Base-by-base conservation (phyloP, 2,113 vertebrate genomes). In the Nansenia antarctica region DNA sequence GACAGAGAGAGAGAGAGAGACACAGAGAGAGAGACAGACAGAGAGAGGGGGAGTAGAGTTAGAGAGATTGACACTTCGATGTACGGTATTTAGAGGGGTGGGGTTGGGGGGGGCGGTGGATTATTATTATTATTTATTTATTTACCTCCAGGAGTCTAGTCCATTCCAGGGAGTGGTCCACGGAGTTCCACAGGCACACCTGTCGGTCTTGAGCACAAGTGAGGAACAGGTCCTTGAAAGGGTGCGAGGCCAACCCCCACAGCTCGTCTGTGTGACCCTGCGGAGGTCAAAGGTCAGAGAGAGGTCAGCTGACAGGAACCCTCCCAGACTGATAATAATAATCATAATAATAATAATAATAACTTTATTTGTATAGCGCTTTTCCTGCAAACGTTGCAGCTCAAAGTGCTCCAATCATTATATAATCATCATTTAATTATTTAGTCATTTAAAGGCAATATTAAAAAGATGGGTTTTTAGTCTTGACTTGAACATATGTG, bases 221-320 rank as follows among this genome's bases (percentile, higher is more conserved):
- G 88, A 99, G 93, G 72, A 99, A 96, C 76, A 95, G 75, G 9
- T 94, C 91, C 85, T 92, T 95, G 89, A 94, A 98, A 2, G 98
- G 98, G 83, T 99, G 98, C 37, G 95, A 91, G 22, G 96, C 97
- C 80, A 99, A 80, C 77, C 98, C 98, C 98, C 97, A 99, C 58
- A 99, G 94, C 78, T 99, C 98, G 65, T 99, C 98, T 26, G 96
- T 99, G 90, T 99, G 98, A 71, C 98, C 98, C 97, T 99, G 80
- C 18, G 82, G 82, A 75, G 7, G 15, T 24, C 15, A 47, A 3
- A 67, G 65, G 30, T 54, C 24, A 45, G 49, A 15, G 30, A n/a
- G n/a, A n/a, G n/a, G n/a, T n/a, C n/a, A n/a, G n/a, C n/a, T n/a
- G n/a, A n/a, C n/a, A n/a, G n/a, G n/a, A n/a, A n/a, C n/a, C n/a